phyloP scores from a whole-genome alignment of 2,888 invertebrate species.

The Morpho deidamia region DNA sequence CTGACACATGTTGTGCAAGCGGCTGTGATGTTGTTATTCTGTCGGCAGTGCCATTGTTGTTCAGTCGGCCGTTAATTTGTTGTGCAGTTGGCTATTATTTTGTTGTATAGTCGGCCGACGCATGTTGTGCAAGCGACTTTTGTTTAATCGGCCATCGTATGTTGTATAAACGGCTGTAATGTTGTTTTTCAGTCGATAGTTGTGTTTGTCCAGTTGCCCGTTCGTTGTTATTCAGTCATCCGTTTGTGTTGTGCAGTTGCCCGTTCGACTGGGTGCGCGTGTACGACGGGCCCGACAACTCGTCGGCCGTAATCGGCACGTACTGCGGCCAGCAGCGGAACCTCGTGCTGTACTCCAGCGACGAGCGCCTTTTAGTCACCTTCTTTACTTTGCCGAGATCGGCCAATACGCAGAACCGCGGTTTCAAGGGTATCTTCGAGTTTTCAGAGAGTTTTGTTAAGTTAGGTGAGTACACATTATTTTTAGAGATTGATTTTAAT shows the following conservation, averaged over 20 bases:
- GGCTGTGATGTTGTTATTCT: too few relatives aligned
- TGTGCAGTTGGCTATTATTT: too few relatives aligned
- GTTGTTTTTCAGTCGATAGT: too few relatives aligned
- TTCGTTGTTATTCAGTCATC: too few relatives aligned
- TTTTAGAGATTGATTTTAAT: neutral
- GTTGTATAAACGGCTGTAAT: too few relatives aligned
- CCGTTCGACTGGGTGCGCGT: conserved; percentile 99
- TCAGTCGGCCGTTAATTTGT: too few relatives aligned
- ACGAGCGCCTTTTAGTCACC: conserved; percentile 92
- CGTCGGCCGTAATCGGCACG: conserved; percentile 94
- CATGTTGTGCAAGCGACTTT: too few relatives aligned
- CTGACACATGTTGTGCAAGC: too few relatives aligned
- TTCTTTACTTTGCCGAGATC: conserved; percentile 94
- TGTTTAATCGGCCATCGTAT: too few relatives aligned
- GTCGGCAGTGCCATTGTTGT: too few relatives aligned
- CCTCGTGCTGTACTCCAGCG: conserved; percentile 96
- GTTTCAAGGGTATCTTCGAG: conserved; percentile 99
- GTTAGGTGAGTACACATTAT: conserved; percentile 83
- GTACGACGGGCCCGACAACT: conserved; percentile 94
- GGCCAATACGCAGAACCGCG: conserved; percentile 97
- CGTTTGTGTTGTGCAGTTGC: conserved; percentile 77
- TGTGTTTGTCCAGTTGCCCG: too few relatives aligned
- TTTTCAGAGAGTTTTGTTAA: conserved; percentile 99
- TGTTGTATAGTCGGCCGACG: too few relatives aligned
- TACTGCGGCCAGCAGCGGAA: conserved; percentile 98